phyloP scores from a whole-genome alignment of 2,797 vertebrate genomes.

The Onychomys leucogaster region DNA sequence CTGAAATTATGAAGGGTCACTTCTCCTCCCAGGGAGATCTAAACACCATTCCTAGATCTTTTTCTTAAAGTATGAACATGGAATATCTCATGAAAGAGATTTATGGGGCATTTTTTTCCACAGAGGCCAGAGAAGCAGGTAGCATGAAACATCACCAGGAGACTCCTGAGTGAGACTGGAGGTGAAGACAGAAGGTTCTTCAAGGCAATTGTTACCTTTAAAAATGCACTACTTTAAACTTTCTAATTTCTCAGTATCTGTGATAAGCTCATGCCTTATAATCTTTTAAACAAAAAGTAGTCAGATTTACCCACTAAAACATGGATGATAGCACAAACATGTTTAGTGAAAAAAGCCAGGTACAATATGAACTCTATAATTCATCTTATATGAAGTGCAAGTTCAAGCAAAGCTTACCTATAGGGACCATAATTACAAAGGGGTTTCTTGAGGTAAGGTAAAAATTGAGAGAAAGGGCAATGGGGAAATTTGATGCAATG shows the following conservation, averaged over 20 bases:
- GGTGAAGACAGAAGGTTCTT: not conserved
- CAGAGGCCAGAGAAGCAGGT: not conserved
- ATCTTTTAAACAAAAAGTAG: slow-evolving; percentile 14
- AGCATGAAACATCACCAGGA: not conserved
- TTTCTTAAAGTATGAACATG: not conserved
- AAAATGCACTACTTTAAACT: not conserved
- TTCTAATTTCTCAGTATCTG: slow-evolving; percentile 13
- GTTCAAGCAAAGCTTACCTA: not conserved
- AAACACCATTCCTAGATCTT: not conserved
- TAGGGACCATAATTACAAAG: not conserved
- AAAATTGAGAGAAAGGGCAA: not conserved
- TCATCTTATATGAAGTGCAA: not conserved
- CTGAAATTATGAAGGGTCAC: slow-evolving; percentile 23
- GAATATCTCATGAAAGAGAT: not conserved
- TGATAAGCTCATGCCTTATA: not conserved
- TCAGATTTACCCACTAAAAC: not conserved
- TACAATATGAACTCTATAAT: not conserved
- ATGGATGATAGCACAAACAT: not conserved
- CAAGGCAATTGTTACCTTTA: not conserved
- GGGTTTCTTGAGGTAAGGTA: not conserved
- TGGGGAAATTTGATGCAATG: not conserved
- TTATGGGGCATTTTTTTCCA: not conserved
- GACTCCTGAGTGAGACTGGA: not conserved
- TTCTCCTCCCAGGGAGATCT: slow-evolving; percentile 43
- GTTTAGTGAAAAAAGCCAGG: slow-evolving; percentile 1